Evolutionary conservation across 2,888 invertebrate species (phyloP), one percentile per base, ranked within the genome.

Genomic region (Diaphora mendica): DNA sequence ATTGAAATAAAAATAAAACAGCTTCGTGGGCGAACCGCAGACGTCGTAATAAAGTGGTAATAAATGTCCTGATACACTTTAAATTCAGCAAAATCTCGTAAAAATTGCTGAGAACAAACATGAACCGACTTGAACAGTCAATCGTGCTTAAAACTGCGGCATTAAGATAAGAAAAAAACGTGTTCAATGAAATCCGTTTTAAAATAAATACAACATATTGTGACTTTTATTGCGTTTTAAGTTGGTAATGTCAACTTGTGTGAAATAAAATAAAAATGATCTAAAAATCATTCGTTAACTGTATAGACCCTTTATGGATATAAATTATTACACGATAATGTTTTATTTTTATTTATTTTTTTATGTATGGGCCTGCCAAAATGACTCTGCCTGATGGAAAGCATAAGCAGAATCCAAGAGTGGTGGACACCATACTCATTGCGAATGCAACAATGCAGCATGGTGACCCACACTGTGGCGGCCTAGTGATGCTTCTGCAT

Each of bases 71-170:
- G 71, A 80, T 80, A 80, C 72, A 44, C 77, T 77, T 81, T 70
- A 73, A 80, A 80, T 75, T 77, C 79, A 77, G 75, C 79, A 71
- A 81, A 80, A 79, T 23, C 59, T 72, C 77, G 65, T 87, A 78
- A 83, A 83, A 79, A 71, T 59, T 64, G 65, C 79, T 70, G 78
- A 77, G 78, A 79, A 82, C 81, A 86, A 84, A 82, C 80, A 79
- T 73, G 64, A 23, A 42, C 79, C 79, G 79, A 79, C 75, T 20
- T 76, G 74, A 79, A 74, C 72, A 77, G 77, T 71, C 74, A 72
- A 75, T 78, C 79, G 70, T 72, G 75, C 68, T 74, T 64, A 81
- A 84, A 77, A 78, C 69, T 59, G 70, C 64, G 74, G 64, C 73
- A 77, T 81, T 73, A 73, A 82, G 81, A 83, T 82, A 80, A 82